Evolutionary conservation across 2,888 invertebrate genomes (phyloP), one percentile per base, ranked within the genome.

Genomic region (Chloroclystis v-ata): DNA sequence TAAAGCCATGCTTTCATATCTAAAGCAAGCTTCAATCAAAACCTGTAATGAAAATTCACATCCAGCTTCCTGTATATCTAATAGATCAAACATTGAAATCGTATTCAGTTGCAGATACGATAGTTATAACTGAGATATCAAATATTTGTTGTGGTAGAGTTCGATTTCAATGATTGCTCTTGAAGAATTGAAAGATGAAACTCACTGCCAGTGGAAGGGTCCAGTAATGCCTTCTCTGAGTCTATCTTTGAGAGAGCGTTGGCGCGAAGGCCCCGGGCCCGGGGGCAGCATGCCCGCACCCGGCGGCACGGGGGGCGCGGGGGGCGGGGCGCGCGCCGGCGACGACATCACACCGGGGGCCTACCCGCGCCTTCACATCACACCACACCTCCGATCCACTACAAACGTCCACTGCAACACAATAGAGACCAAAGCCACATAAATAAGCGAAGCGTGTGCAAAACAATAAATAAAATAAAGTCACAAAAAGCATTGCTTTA

Each of bases 191-290:
- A 56, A 43, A 51, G 40, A 48, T 28, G 48, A 63, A 55, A 93
- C 94, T 94, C 89, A 94, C 94, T 94, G 94, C 94, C 94, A 94
- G 68, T 91, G 90, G 75, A 94, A 92, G 67, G 93, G 92, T 78
- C 93, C 92, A 39, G 93, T 91, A 72, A 94, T 94, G 69, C 94
- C 94, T 58, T 94, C 94, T 75, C 93, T 90, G 42, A 94, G 91
- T 46, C 94, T 90, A 76, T 94, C 94, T 78, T 93, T 93, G 64
- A 94, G 89, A 42, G 94, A 94, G 54, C 94, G 90, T 69, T 94
- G 94, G 47, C 94, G 89, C 51, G 93, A 90, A 47, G 94, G 93
- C 9, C 83, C 88, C 6, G 86, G 85, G 24, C 85, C 86, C 12
- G 84, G 79, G 44, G 87, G 86, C 61, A 87, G 69, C 69, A 75